Evolutionary conservation across 2,888 invertebrate species (phyloP).

Genomic region (Tenthredo livida): DNA sequence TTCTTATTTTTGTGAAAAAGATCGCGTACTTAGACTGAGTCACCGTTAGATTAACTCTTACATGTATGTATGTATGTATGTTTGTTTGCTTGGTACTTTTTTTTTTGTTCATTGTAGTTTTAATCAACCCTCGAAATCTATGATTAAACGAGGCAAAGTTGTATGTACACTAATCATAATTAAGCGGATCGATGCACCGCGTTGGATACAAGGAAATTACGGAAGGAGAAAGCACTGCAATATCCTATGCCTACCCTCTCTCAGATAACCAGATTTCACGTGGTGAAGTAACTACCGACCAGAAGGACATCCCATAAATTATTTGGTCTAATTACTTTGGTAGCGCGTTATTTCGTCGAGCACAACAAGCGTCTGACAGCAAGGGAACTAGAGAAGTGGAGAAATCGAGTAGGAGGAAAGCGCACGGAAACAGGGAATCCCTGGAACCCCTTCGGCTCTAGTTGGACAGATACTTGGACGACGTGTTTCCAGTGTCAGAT

Average conservation of each 20-base stretch:
- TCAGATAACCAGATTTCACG: slow-evolving; percentile 9
- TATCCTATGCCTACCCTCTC: not conserved
- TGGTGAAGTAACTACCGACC: slow-evolving; percentile 18
- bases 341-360: slow-evolving; percentile 20
- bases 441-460: slow-evolving; percentile 6
- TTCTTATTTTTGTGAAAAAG: not conserved
- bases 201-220: not conserved
- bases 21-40: not conserved
- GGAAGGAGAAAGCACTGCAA: not conserved
- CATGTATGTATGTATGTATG: too few species aligned
- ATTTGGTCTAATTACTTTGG: slow-evolving; percentile 29
- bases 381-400: not conserved
- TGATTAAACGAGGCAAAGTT: not conserved
- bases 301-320: slow-evolving; percentile 36
- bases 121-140: not conserved
- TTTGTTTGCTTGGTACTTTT: not conserved
- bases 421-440: not conserved
- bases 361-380: not conserved
- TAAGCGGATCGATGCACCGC: slow-evolving; percentile 1
- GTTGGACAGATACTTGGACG: slow-evolving; percentile 31
- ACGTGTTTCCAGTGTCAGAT: slow-evolving; percentile 31
- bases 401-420: not conserved
- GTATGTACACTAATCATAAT: not conserved
- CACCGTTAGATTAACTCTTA: not conserved
- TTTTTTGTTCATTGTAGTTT: not conserved